Percentiles rank a stretch among this genome's conserved stretches.
Conservation (phyloP, 2,888 invertebrate species). For the Meliscaeva auricollis region DNA sequence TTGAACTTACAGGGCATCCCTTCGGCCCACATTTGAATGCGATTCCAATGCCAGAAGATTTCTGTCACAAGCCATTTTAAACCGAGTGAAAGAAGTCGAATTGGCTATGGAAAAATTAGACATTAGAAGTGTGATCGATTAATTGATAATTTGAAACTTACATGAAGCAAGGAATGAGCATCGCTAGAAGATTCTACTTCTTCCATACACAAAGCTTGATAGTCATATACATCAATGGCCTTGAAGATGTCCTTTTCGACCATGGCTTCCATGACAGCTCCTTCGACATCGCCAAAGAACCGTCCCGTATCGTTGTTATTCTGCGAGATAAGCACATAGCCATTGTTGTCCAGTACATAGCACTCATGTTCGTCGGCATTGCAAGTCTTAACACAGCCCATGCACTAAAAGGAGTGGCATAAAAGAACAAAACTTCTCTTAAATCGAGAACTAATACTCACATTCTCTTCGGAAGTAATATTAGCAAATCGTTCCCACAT, state of each 20-base stretch:
- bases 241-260: constrained; percentile 89
- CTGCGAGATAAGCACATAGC: constrained; percentile 90
- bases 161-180: constrained; percentile 79
- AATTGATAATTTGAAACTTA: constrained; percentile 77
- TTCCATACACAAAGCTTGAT: constrained; percentile 91
- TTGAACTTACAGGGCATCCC: constrained; percentile 82
- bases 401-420: constrained; percentile 81
- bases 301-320: constrained; percentile 89
- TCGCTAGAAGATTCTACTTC: constrained; percentile 81
- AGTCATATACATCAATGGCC: constrained; percentile 92
- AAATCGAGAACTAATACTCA: constrained; percentile 79
- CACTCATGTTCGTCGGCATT: constrained; percentile 89
- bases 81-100: constrained; percentile 81
- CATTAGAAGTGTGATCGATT: no score
- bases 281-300: constrained; percentile 94
- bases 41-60: constrained; percentile 82
- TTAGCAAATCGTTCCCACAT: constrained; percentile 89
- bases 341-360: constrained; percentile 96
- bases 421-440: neutral
- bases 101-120: constrained; percentile 82
- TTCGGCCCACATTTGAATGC: constrained; percentile 82
- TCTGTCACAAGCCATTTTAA: constrained; percentile 84
- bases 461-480: constrained; percentile 86
- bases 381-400: constrained; percentile 86
- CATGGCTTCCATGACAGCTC: constrained; percentile 91